Evolutionary conservation across 2,113 vertebrate genomes (phyloP).

Genomic region (Myxocyprinus asiaticus): DNA sequence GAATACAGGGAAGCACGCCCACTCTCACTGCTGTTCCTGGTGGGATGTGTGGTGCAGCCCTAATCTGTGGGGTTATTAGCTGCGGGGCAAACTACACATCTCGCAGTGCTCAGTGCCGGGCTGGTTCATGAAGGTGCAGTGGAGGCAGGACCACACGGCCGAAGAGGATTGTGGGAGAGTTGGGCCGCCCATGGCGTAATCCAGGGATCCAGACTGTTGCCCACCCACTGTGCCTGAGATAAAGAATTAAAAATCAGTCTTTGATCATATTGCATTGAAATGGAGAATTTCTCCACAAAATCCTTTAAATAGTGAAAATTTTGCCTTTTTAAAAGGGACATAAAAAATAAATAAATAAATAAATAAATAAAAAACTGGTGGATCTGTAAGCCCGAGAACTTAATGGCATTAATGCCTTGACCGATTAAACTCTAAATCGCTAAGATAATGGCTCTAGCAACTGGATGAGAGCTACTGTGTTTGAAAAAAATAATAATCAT

Average conservation of each 20-base stretch:
- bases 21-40: conserved; percentile 61
- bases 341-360: too few species aligned
- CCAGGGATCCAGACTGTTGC: conserved; percentile 84
- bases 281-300: neutral
- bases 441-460: too few species aligned
- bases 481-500: too few species aligned
- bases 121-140: conserved; percentile 99
- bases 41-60: conserved; percentile 25
- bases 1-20: conserved; percentile 29
- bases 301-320: too few species aligned
- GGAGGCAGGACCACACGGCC: conserved; percentile 93
- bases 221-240: conserved; percentile 88
- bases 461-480: too few species aligned
- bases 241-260: neutral
- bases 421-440: too few species aligned
- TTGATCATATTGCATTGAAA: neutral
- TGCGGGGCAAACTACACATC: conserved; percentile 95
- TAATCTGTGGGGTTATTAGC: conserved; percentile 68
- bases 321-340: too few species aligned
- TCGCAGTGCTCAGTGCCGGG: conserved; percentile 96
- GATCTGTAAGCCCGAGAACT: too few species aligned
- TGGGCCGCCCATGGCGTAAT: conserved; percentile 84
- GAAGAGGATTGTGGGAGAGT: conserved; percentile 72
- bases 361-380: too few species aligned
- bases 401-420: too few species aligned